phyloP scores from a whole-genome alignment of 2,888 invertebrate genomes.

The Lissocephala sabroskyi region DNA sequence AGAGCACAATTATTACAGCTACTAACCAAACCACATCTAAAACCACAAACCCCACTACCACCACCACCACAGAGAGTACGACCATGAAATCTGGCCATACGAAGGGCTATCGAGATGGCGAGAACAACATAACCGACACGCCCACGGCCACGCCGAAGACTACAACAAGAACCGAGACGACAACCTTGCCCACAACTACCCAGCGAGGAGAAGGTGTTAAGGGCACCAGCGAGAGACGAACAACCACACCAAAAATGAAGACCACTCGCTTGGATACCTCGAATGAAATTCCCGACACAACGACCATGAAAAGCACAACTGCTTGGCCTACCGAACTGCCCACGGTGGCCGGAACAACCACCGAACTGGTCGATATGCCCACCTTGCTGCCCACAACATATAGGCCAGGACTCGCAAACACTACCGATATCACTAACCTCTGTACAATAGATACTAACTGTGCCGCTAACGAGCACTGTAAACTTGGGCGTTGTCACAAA shows the following conservation, averaged over 20 bases:
- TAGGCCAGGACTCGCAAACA: slow-evolving; percentile 45
- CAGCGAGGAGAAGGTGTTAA: slow-evolving; percentile 40
- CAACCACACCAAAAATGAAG: slow-evolving; percentile 65
- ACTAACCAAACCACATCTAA: slow-evolving; percentile 38
- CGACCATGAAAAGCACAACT: slow-evolving; percentile 36
- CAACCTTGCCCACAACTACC: slow-evolving; percentile 28
- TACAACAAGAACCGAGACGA: slow-evolving; percentile 25
- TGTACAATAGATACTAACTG: slow-evolving; percentile 78
- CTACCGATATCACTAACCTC: slow-evolving; percentile 65
- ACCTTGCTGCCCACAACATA: slow-evolving; percentile 40
- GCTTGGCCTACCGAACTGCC: slow-evolving; percentile 43
- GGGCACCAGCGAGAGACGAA: slow-evolving; percentile 44
- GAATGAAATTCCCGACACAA: slow-evolving; percentile 55
- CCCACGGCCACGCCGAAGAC: slow-evolving; percentile 40
- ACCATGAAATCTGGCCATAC: slow-evolving; percentile 65
- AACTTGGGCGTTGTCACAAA: slow-evolving; percentile 75
- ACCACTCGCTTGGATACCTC: slow-evolving; percentile 70
- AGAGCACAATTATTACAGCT: slow-evolving; percentile 53
- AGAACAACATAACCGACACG: slow-evolving; percentile 69
- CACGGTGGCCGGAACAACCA: slow-evolving; percentile 54
- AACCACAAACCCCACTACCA: slow-evolving; percentile 28
- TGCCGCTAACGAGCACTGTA: slow-evolving; percentile 76
- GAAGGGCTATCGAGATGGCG: slow-evolving; percentile 71
- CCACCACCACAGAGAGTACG: slow-evolving; percentile 41
- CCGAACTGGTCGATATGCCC: slow-evolving; percentile 44